Conservation (phyloP, 2,113 vertebrate species). For the Oreochromis tanganicae region DNA sequence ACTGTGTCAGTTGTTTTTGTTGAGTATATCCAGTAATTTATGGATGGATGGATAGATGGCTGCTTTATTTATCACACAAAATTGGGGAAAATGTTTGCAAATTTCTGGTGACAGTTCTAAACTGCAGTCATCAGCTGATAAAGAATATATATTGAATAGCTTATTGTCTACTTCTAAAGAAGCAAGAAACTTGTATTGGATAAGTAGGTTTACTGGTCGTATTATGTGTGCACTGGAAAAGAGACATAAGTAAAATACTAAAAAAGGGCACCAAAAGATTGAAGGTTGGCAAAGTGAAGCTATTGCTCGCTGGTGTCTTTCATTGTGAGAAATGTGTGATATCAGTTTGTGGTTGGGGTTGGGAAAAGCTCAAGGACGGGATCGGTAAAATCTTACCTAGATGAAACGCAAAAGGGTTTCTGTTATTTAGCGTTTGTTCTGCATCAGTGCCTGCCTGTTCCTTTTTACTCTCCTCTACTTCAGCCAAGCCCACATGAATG, state of each 20-base stretch:
- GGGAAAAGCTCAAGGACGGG: not conserved
- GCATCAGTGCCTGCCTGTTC: not conserved
- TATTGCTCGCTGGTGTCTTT: not conserved
- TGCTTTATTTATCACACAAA: not conserved
- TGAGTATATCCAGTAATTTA: not conserved
- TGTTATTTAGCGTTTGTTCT: not conserved
- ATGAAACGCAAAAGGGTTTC: not conserved
- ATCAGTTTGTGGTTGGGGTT: not conserved
- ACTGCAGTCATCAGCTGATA: not conserved
- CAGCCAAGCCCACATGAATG: not conserved
- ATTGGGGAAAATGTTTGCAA: not conserved
- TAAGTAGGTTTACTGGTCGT: not conserved
- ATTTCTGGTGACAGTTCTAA: not conserved
- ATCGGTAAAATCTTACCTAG: not conserved
- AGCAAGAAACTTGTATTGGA: not conserved
- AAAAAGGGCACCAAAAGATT: not conserved
- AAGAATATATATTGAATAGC: not conserved
- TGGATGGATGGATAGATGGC: not conserved
- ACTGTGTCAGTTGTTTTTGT: not conserved
- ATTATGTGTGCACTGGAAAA: not conserved
- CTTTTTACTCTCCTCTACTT: not conserved
- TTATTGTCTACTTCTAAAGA: not conserved
- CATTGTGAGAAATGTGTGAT: not conserved
- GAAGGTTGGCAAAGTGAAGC: not conserved
- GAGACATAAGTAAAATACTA: not conserved